These are phyloP conservation scores for Rhamphomyia laevipes DNA, from an alignment of 2,888 invertebrate species.

Conservation along the genomic window DNA sequence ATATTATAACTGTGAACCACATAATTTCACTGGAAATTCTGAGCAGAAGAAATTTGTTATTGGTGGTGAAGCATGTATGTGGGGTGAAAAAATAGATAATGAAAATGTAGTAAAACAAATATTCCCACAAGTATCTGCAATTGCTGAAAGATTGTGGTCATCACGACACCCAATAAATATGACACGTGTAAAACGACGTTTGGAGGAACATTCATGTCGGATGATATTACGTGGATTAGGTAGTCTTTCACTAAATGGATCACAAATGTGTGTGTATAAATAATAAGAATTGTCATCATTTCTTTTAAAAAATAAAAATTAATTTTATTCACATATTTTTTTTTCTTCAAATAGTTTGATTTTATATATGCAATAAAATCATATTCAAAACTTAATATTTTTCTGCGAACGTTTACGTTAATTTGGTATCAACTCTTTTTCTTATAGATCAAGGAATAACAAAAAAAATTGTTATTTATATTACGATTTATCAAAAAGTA, in stretches of 20 bases:
- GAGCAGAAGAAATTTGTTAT: conserved; percentile 53
- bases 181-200: conserved; percentile 42
- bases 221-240: conserved; percentile 52
- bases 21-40: conserved; percentile 40
- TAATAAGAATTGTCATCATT: too few species aligned
- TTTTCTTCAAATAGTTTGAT: too few species aligned
- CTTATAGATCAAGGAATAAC: too few species aligned
- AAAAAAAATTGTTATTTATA: too few species aligned
- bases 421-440: too few species aligned
- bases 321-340: too few species aligned
- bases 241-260: conserved; percentile 39
- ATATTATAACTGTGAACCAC: conserved; percentile 57
- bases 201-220: conserved; percentile 61
- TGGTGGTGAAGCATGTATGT: conserved; percentile 92
- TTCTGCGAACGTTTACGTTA: too few species aligned
- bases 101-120: conserved; percentile 46
- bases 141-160: conserved; percentile 80
- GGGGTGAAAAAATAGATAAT: conserved; percentile 76
- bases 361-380: too few species aligned
- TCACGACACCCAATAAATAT: conserved; percentile 15
- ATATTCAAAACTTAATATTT: too few species aligned
- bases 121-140: conserved; percentile 78
- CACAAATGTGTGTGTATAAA: too few species aligned
- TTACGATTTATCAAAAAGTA: too few species aligned
- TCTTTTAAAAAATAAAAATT: too few species aligned